Percentiles rank a stretch among this genome's conserved stretches.
Conservation (phyloP, 2,888 invertebrate species). For the Melanotus villosus region DNA sequence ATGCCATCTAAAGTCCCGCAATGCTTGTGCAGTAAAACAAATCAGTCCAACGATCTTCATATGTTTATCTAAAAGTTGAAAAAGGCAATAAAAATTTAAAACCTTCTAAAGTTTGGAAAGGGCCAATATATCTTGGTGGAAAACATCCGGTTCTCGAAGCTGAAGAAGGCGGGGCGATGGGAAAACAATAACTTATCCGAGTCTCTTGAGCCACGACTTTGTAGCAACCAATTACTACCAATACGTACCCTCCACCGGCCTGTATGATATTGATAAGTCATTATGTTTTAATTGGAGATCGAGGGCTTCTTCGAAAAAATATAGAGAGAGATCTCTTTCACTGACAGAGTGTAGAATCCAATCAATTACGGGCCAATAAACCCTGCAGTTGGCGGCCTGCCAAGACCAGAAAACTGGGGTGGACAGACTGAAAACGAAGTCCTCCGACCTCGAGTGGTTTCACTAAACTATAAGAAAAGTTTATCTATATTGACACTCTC, state of each 20-base stretch:
- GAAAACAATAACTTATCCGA: slow-evolving; percentile 19
- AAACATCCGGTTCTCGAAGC: slow-evolving; percentile 31
- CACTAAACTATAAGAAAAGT: slow-evolving; percentile 20
- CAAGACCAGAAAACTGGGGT: slow-evolving; percentile 28
- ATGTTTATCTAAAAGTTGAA: slow-evolving; percentile 38
- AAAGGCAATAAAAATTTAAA: slow-evolving; percentile 35
- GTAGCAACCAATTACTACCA: slow-evolving; percentile 37
- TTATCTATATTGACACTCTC: slow-evolving; percentile 26
- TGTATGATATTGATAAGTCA: slow-evolving; percentile 47
- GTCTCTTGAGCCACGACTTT: slow-evolving; percentile 3
- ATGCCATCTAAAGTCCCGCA: neutral
- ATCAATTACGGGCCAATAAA: slow-evolving; percentile 48
- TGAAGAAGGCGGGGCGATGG: neutral
- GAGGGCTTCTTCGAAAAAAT: slow-evolving; percentile 27
- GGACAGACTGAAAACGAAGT: slow-evolving; percentile 29
- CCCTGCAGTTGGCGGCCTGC: slow-evolving; percentile 40
- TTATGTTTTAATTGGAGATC: slow-evolving; percentile 47
- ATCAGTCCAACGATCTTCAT: slow-evolving; percentile 20
- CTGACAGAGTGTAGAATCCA: slow-evolving; percentile 35
- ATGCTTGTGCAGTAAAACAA: slow-evolving; percentile 11
- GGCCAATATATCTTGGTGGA: slow-evolving; percentile 30
- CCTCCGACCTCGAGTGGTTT: slow-evolving; percentile 26
- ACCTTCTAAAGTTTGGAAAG: slow-evolving; percentile 10
- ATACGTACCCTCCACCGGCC: slow-evolving; percentile 23
- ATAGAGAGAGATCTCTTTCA: slow-evolving; percentile 37